A percentile compares a stretch with the other conserved stretches of the same genome.
Conservation (phyloP, 2,888 invertebrate genomes). For the Hylaea fasciaria region DNA sequence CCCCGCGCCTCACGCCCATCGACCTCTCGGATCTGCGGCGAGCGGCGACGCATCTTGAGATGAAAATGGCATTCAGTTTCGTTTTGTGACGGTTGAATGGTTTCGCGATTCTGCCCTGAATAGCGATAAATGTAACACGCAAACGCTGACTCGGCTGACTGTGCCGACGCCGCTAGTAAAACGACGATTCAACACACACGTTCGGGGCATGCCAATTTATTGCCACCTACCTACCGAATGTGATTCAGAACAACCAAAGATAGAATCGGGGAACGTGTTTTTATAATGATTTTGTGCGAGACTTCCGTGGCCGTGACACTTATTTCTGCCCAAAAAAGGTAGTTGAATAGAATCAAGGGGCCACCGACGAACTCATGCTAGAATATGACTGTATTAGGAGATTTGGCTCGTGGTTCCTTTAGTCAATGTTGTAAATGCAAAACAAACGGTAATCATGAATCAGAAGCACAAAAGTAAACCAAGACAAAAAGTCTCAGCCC, state of each 20-base stretch:
- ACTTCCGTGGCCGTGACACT: slow-evolving; percentile 44
- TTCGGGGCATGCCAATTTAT: slow-evolving; percentile 23
- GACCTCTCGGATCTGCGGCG: slow-evolving; percentile 60
- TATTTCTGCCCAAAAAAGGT: slow-evolving; percentile 37
- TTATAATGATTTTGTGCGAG: slow-evolving; percentile 43
- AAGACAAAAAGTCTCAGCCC: slow-evolving; percentile 12
- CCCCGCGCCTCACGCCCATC: slow-evolving; percentile 50
- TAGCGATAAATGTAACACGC: slow-evolving; percentile 46
- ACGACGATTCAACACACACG: slow-evolving; percentile 33
- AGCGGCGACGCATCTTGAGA: slow-evolving; percentile 70
- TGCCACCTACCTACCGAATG: slow-evolving; percentile 25
- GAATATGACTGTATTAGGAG: slow-evolving; percentile 23
- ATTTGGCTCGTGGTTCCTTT: slow-evolving; percentile 4
- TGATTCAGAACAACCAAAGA: slow-evolving; percentile 36
- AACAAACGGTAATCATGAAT: slow-evolving; percentile 7
- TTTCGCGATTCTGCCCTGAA: slow-evolving; percentile 62
- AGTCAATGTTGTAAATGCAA: slow-evolving; percentile 8
- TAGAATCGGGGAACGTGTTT: slow-evolving; percentile 36
- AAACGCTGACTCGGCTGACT: slow-evolving; percentile 24
- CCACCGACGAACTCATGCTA: slow-evolving; percentile 22
- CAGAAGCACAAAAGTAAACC: slow-evolving; percentile 19
- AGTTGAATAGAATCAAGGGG: slow-evolving; percentile 28
- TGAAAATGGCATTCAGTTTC: slow-evolving; percentile 73
- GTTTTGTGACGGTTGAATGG: slow-evolving; percentile 76
- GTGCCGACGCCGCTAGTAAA: slow-evolving; percentile 18